Percentiles rank a stretch among this genome's conserved stretches.
These are phyloP conservation scores for Strongylocentrotus purpuratus DNA, from an alignment of 35 echinoderm and acorn worm species.

Conservation along the genomic window DNA sequence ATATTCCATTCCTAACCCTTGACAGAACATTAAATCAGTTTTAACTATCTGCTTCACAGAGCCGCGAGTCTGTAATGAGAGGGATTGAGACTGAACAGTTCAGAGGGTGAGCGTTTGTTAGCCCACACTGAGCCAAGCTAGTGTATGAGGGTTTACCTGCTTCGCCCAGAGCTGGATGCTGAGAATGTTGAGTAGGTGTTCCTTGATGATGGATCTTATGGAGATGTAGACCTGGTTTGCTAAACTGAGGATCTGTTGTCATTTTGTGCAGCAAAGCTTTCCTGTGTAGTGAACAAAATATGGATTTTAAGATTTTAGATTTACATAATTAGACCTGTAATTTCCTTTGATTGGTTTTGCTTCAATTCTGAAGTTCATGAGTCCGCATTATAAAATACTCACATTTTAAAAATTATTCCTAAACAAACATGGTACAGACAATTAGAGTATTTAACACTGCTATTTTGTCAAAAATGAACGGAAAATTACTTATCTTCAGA, in stretches of 20 bases:
- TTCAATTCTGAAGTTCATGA: neutral
- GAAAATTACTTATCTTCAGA: too few relatives aligned
- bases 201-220: constrained; percentile 49
- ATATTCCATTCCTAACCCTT: too few relatives aligned
- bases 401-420: neutral
- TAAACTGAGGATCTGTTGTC: constrained; percentile 77
- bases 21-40: too few relatives aligned
- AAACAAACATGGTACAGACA: neutral
- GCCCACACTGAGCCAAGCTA: neutral
- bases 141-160: constrained; percentile 52
- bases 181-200: constrained; percentile 50
- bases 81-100: too few relatives aligned
- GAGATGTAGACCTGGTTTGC: constrained; percentile 71
- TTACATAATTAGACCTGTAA: too few relatives aligned
- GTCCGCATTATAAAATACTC: neutral
- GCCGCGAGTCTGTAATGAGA: too few relatives aligned
- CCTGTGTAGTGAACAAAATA: constrained; percentile 53
- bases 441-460: neutral
- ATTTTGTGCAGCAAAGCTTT: constrained; percentile 88
- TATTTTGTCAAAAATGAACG: too few relatives aligned
- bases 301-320: too few relatives aligned
- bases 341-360: too few relatives aligned
- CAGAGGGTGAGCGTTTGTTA: neutral
- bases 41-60: too few relatives aligned
- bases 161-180: constrained; percentile 75